Conservation (phyloP, 2,888 invertebrate species). For the Limnephilus rhombicus region DNA sequence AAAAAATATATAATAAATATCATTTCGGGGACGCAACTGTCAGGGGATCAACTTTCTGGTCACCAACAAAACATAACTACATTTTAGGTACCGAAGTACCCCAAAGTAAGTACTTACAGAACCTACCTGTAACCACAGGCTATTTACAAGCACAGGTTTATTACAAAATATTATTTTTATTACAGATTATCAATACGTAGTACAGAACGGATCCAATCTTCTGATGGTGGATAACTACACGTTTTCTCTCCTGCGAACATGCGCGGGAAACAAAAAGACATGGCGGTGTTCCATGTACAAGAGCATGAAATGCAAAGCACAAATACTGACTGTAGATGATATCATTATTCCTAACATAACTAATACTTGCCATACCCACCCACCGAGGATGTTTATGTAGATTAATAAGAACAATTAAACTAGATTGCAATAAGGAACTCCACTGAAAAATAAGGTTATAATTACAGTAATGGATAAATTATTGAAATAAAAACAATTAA, state of each 20-base stretch:
- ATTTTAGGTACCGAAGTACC: too few relatives aligned
- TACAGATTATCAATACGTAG: background rate
- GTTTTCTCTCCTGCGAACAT: background rate
- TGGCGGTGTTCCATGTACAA: slow-evolving; percentile 26
- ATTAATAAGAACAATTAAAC: background rate
- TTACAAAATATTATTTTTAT: background rate
- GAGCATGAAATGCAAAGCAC: background rate
- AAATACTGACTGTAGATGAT: background rate
- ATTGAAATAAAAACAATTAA: background rate
- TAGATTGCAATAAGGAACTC: background rate
- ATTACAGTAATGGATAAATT: background rate
- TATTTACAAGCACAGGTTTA: background rate
- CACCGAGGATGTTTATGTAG: background rate
- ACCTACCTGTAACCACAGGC: background rate
- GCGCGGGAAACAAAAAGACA: background rate
- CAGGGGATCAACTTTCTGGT: too few relatives aligned
- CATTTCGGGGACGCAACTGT: too few relatives aligned
- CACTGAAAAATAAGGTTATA: background rate
- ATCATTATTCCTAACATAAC: background rate
- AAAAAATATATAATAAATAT: too few relatives aligned
- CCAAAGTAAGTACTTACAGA: too few relatives aligned
- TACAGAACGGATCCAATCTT: background rate
- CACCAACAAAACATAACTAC: too few relatives aligned
- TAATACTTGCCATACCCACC: background rate
- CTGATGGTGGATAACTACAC: slow-evolving; percentile 15